phyloP scores from a whole-genome alignment of 2,113 vertebrate species.

The Rhinolophus sinicus region DNA sequence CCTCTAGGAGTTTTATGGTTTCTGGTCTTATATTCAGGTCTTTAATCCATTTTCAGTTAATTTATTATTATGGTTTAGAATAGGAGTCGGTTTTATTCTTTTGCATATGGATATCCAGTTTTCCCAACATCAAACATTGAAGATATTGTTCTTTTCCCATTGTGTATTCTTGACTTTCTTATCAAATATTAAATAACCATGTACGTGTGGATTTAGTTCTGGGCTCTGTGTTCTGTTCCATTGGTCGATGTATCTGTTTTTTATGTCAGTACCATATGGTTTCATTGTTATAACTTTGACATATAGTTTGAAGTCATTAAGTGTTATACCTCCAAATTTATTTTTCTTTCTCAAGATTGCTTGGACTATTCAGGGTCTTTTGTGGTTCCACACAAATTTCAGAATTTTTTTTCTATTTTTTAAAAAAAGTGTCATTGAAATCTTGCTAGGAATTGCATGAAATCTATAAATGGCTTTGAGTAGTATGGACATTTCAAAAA shows the following conservation, averaged over 20 bases:
- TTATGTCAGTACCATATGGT: not conserved
- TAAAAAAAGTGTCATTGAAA: not conserved
- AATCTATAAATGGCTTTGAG: not conserved
- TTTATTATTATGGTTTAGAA: not conserved
- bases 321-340: not conserved
- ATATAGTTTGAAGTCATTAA: not conserved
- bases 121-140: not conserved
- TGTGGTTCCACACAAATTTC: not conserved
- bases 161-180: not conserved
- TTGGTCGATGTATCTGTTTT: not conserved
- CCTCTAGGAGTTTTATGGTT: not conserved
- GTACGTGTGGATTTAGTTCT: not conserved
- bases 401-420: not conserved
- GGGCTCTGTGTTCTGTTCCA: not conserved
- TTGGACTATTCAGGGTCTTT: not conserved
- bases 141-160: not conserved
- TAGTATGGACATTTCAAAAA: not conserved
- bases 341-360: not conserved
- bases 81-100: not conserved
- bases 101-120: not conserved
- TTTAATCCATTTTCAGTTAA: not conserved
- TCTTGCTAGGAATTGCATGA: not conserved
- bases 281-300: not conserved
- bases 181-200: not conserved
- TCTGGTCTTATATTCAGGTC: not conserved